phyloP scores from a whole-genome alignment of 2,113 vertebrate species.

The Chionis minor region DNA sequence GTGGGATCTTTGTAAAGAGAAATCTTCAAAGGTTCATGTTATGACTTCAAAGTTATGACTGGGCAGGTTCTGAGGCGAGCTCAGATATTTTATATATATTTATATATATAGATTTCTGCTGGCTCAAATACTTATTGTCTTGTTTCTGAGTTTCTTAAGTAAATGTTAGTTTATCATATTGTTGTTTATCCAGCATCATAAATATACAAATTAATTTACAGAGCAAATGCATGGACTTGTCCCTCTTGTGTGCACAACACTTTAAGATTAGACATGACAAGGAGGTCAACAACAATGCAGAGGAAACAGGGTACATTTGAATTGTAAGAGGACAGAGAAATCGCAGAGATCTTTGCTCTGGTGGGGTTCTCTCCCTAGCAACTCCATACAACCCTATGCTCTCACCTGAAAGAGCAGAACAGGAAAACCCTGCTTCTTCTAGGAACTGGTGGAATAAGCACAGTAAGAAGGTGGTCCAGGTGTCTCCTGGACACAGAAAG shows the following conservation, averaged over 20 bases:
- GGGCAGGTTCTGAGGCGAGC: background rate
- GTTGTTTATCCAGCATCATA: background rate
- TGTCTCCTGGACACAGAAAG: background rate
- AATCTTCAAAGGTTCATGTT: background rate
- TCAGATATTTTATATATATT: background rate
- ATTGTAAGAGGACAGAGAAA: background rate
- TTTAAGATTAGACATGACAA: background rate
- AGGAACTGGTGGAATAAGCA: background rate
- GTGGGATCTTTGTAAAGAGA: background rate
- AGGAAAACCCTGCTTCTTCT: background rate
- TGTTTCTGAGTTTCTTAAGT: background rate
- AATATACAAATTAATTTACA: background rate
- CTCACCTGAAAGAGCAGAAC: background rate
- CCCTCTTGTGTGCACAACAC: background rate
- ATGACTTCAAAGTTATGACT: background rate
- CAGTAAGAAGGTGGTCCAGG: background rate
- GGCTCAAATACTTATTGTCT: background rate
- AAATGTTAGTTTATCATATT: background rate
- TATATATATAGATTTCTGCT: background rate
- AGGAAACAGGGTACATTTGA: fast-evolving
- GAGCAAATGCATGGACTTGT: background rate
- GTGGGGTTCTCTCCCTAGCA: background rate
- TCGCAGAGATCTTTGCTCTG: background rate
- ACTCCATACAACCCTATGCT: background rate
- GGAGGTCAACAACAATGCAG: background rate